Evolutionary conservation across 2,888 invertebrate species (phyloP).

Genomic region (Nemotelus nigrinus): DNA sequence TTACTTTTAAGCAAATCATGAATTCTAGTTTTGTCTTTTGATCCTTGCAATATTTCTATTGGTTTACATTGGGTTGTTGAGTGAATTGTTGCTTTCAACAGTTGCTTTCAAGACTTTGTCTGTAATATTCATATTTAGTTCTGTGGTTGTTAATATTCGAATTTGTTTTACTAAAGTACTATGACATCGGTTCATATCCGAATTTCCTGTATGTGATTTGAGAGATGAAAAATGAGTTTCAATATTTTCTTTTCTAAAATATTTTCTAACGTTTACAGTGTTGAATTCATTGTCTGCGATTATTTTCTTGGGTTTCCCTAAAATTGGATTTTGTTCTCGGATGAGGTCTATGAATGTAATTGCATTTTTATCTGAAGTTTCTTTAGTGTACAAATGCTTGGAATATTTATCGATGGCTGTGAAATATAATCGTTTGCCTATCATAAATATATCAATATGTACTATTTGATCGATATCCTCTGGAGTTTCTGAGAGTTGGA

Average conservation of each 20-base stretch:
- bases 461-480: conserved; percentile 2
- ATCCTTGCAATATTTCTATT: not conserved
- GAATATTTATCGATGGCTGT: conserved; percentile 48
- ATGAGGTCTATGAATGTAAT: not conserved
- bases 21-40: not conserved
- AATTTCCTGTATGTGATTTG: not conserved
- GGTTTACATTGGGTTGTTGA: not conserved
- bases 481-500: conserved; percentile 15
- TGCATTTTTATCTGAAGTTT: not conserved
- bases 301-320: not conserved
- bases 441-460: conserved; percentile 20
- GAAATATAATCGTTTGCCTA: conserved; percentile 41
- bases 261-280: not conserved
- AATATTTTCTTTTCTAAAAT: not conserved
- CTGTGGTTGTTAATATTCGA: not conserved
- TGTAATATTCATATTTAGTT: not conserved
- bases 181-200: not conserved
- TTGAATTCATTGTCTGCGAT: not conserved
- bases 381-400: conserved; percentile 37
- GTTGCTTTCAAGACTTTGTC: not conserved
- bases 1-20: not conserved
- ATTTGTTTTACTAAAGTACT: not conserved
- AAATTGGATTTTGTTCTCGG: not conserved
- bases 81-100: not conserved
- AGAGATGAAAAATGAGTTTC: not conserved